Conservation (phyloP, 2,797 vertebrate species). For the Poecilia gillii region DNA sequence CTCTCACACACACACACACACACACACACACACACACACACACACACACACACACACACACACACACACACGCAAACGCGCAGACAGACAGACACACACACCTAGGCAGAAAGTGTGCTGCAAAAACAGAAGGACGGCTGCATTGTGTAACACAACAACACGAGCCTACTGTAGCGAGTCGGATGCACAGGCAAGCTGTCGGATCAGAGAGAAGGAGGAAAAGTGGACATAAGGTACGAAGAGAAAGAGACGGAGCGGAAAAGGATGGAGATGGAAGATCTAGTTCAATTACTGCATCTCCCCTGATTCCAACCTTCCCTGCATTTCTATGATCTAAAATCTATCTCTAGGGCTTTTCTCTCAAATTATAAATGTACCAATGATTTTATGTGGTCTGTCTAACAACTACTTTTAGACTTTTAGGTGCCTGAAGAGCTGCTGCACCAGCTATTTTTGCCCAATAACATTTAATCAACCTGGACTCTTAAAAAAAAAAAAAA, state of each 20-base stretch:
- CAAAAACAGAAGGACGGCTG: slow-evolving; percentile 57
- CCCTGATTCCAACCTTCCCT: slow-evolving; percentile 6
- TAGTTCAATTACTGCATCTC: slow-evolving; percentile 38
- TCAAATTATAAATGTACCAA: neutral
- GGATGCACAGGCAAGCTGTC: slow-evolving; percentile 54
- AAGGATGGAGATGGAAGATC: slow-evolving; percentile 17
- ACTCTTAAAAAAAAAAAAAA: neutral
- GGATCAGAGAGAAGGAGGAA: slow-evolving; percentile 33
- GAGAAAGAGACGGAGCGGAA: slow-evolving; percentile 19
- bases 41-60: slow-evolving; percentile 43
- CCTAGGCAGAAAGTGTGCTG: slow-evolving; percentile 57
- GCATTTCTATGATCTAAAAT: neutral
- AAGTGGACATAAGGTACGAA: slow-evolving; percentile 27
- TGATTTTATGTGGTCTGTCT: neutral
- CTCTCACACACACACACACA: slow-evolving; percentile 40
- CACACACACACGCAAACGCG: neutral
- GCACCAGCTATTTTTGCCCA: neutral
- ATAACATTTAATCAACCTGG: neutral
- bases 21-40: slow-evolving; percentile 13
- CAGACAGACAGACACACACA: slow-evolving; percentile 44
- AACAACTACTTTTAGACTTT: neutral
- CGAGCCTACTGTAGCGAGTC: slow-evolving; percentile 54
- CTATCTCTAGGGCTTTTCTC: neutral
- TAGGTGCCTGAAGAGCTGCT: neutral
- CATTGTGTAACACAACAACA: slow-evolving; percentile 44